Percentiles rank a stretch among this genome's conserved stretches.
These are phyloP conservation scores for Corbicula japonica DNA, from an alignment of 2,888 invertebrate genomes.

Conservation along the genomic window DNA sequence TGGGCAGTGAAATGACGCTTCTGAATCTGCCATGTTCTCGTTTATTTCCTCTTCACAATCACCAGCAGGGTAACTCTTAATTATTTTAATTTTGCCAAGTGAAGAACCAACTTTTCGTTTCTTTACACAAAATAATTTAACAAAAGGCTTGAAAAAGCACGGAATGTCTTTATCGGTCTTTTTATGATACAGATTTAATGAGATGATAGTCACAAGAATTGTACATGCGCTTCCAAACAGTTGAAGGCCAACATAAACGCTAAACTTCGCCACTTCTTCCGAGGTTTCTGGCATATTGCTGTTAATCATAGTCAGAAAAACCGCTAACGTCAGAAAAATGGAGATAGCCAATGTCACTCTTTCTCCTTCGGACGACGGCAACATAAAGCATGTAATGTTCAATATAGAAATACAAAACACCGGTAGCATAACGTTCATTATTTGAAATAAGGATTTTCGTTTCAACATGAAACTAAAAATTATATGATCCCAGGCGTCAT, in stretches of 20 bases:
- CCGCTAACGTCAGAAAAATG: constrained; percentile 68
- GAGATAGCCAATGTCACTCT: constrained; percentile 58
- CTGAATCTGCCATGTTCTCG: not conserved
- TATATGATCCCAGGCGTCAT: constrained; percentile 33
- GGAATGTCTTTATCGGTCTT: constrained; percentile 48
- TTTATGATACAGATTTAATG: constrained; percentile 58
- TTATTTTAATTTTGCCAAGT: no score
- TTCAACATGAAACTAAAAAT: constrained; percentile 9
- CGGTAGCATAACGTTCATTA: constrained; percentile 42
- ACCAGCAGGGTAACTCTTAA: not conserved
- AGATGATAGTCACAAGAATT: constrained; percentile 62
- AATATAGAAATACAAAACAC: constrained; percentile 46
- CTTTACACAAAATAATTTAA: constrained; percentile 32
- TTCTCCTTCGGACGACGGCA: constrained; percentile 57
- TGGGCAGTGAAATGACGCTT: not conserved
- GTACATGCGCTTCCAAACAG: constrained; percentile 66
- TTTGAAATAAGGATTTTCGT: constrained; percentile 47
- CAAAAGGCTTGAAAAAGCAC: constrained; percentile 9
- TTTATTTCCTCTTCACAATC: not conserved
- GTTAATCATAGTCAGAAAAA: constrained; percentile 66
- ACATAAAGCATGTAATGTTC: constrained; percentile 50
- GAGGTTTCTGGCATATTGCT: constrained; percentile 68
- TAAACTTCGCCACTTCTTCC: constrained; percentile 67
- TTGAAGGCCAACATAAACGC: constrained; percentile 65
- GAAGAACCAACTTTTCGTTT: constrained; percentile 6